Base-by-base conservation (phyloP, 2,888 invertebrate species). In the Pachycephus smyrnensis region DNA sequence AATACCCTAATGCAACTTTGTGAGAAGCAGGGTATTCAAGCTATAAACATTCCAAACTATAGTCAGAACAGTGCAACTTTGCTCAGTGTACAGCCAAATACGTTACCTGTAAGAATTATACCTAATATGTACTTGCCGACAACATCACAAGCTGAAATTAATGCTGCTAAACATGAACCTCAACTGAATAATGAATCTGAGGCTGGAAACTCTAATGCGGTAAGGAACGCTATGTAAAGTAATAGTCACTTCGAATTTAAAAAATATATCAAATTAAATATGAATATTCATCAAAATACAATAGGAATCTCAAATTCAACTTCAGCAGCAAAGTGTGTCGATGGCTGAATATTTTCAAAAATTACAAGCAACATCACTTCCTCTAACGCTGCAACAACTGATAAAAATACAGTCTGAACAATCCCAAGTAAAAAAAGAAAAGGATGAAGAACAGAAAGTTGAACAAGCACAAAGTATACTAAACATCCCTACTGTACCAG, bases 281-380 rank as follows among this genome's bases (percentile, higher is more conserved):
- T 55, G 1, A 55, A 9, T 23, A 55, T 23, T 55, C 55, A 55
- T 55, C 23, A 9, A 55, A 55, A 23, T 55, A 23, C 9, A 55
- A 75, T 73, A 88, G 80, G 86, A 89, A 73, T 85, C 88, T 68
- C 90, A 90, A 75, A 80, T 79, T 77, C 87, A 89, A 69, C 83
- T 89, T 23, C 90, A 90, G 33, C 89, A 90, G 68, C 91, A 90
- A 80, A 89, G 88, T 81, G 86, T 88, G 33, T 87, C 88, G 33
- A 89, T 92, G 89, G 88, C 91, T 11, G 92, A 92, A 75, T 91
- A 91, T 79, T 81, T 92, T 1, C 91, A 92, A 80, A 91, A 91
- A 78, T 80, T 92, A 33, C 91, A 91, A 80, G 89, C 91, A 0
- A 88, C 90, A 9, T 87, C 89, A 31, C 77, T 91, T 75, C 91